Evolutionary conservation across 2,888 invertebrate genomes (phyloP).

Genomic region (Amphimallon solstitiale): DNA sequence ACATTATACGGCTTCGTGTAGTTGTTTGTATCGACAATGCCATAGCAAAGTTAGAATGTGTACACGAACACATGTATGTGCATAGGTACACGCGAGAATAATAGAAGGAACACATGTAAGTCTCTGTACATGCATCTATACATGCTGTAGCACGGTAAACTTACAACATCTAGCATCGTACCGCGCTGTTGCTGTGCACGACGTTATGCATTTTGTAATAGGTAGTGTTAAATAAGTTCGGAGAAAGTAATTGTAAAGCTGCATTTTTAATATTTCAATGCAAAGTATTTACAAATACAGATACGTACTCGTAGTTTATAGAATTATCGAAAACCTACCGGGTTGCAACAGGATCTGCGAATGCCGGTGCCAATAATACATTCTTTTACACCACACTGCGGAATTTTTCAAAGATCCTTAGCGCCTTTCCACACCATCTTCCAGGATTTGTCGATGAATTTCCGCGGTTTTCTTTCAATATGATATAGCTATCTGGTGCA

Average conservation of each 20-base stretch:
- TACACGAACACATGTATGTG: not conserved
- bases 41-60: not conserved
- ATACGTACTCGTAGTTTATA: no score
- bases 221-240: slow-evolving; percentile 15
- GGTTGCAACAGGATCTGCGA: no score
- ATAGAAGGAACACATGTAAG: not conserved
- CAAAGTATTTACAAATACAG: not conserved
- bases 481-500: no score
- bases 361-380: no score
- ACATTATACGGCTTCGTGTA: not conserved
- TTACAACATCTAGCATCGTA: slow-evolving; percentile 10
- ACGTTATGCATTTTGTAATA: slow-evolving; percentile 13
- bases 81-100: not conserved
- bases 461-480: no score
- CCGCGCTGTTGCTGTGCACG: slow-evolving; percentile 10
- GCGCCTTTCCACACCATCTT: no score
- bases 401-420: no score
- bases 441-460: no score
- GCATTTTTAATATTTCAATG: not conserved
- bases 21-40: not conserved
- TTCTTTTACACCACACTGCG: no score
- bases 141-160: not conserved
- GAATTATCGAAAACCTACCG: no score
- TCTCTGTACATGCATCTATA: no score
- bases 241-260: slow-evolving; percentile 7